These are phyloP conservation scores for Ennomos quercinarius DNA, from an alignment of 2,888 invertebrate species.

Conservation along the genomic window DNA sequence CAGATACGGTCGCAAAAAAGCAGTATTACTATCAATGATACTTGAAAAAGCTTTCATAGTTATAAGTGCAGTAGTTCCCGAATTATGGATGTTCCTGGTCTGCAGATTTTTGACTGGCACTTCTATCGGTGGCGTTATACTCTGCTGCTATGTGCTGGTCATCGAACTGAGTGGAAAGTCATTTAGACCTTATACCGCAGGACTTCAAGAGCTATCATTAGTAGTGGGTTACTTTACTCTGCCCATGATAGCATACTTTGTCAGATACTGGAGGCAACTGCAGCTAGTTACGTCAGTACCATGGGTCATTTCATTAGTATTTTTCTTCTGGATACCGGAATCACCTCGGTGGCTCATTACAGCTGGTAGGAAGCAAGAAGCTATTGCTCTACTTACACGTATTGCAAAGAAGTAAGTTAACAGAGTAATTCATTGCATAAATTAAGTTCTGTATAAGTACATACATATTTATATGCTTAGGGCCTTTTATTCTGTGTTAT, in stretches of 20 bases:
- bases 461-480: too few relatives aligned
- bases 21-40: constrained; percentile 84
- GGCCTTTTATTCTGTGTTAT: too few relatives aligned
- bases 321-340: constrained; percentile 90
- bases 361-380: constrained; percentile 86
- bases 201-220: constrained; percentile 84
- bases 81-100: constrained; percentile 86
- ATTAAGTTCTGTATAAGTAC: not conserved
- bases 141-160: constrained; percentile 87
- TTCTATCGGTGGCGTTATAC: constrained; percentile 88
- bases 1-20: constrained; percentile 88
- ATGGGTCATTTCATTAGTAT: constrained; percentile 83
- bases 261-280: constrained; percentile 86
- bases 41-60: constrained; percentile 83
- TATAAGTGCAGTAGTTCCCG: constrained; percentile 82
- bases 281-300: constrained; percentile 84
- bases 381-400: constrained; percentile 86
- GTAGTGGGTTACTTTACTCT: constrained; percentile 83
- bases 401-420: constrained; percentile 82
- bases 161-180: constrained; percentile 87
- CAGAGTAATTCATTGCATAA: not conserved
- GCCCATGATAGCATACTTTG: constrained; percentile 85
- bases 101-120: constrained; percentile 86
- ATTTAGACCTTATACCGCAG: constrained; percentile 82
- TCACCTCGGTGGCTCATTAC: constrained; percentile 92